Percentiles rank a stretch among this genome's conserved stretches.
Conservation (phyloP, 2,113 vertebrate species). For the Hippolais icterina region DNA sequence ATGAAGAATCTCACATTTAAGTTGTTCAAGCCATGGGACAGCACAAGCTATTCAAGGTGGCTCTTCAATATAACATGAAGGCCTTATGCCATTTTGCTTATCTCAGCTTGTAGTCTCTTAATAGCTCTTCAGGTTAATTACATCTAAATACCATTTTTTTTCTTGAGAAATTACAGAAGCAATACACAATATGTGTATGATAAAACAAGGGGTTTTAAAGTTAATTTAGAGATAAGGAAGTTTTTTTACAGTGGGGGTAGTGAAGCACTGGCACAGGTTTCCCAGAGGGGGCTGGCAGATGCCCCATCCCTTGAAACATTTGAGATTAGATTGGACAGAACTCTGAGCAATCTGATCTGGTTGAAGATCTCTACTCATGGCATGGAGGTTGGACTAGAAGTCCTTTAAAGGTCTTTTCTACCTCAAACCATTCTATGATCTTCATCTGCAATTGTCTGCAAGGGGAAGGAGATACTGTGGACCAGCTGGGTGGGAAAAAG, state of each 20-base stretch:
- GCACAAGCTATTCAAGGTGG: neutral
- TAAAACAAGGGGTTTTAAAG: neutral
- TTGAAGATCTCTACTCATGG: neutral
- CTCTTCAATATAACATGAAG: conserved; percentile 41
- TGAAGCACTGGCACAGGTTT: neutral
- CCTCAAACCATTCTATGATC: neutral
- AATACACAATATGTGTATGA: neutral
- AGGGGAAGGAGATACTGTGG: neutral
- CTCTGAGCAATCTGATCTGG: neutral
- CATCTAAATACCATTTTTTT: conserved; percentile 5
- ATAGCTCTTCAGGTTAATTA: conserved; percentile 48
- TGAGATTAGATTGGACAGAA: neutral
- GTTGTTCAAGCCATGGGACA: neutral
- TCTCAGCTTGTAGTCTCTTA: conserved; percentile 19
- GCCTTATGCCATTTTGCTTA: neutral
- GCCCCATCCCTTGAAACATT: neutral
- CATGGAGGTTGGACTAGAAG: neutral
- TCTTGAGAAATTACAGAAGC: conserved; percentile 12
- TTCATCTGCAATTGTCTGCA: neutral
- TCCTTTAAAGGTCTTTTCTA: neutral
- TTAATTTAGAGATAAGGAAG: neutral
- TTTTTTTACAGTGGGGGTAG: too few species aligned
- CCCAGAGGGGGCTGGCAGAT: neutral
- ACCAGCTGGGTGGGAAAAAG: neutral
- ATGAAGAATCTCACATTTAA: neutral